Base-by-base conservation (phyloP, 2,888 invertebrate genomes). In the Ophion ellenae region DNA sequence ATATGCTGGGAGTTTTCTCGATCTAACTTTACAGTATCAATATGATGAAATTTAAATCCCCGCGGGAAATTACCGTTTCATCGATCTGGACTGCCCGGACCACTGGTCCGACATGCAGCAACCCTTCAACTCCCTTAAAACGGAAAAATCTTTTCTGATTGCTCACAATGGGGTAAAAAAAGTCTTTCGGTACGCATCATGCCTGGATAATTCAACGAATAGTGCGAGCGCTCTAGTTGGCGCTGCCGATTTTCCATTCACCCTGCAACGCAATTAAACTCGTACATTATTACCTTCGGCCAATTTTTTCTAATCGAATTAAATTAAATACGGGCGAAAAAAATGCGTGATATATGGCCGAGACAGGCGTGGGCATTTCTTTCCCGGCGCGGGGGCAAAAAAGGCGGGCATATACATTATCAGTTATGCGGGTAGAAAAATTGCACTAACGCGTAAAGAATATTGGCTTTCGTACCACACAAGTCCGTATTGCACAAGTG, bases 31-130 rank as follows among this genome's bases (percentile, higher is more conserved):
- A 57, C 67, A 24, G 63, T 61, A 69, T 80, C 67, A 76, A 85
- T 83, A 83, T 77, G 83, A 77, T n/a, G 36, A 66, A 24, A 69
- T 67, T 24, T n/a, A 83, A 81, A 79, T 81, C 69, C 81, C 77
- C 83, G 82, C 67, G 83, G 86, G 86, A 86, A 86, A 86, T 86
- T 86, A 86, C 75, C 14, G 24, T 24, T 20, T 11, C 63, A 79
- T 83, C 74, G 79, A 80, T 67, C 53, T 59, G 57, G 63, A 32
- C 76, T 28, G 32, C 59, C 45, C 40, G 45, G 40, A 53, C 28
- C 53, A n/a, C 78, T 28, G 45, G 69, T 14, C 40, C 64, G 14
- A 67, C 45, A 24, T 47, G 69, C 57, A 80, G 66, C 70, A 80
- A 80, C 76, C 77, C 69, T 66, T 83, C 86, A 69, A 79, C 47